Evolutionary conservation across 2,888 invertebrate species (phyloP).

Genomic region (Harpalus rufipes): DNA sequence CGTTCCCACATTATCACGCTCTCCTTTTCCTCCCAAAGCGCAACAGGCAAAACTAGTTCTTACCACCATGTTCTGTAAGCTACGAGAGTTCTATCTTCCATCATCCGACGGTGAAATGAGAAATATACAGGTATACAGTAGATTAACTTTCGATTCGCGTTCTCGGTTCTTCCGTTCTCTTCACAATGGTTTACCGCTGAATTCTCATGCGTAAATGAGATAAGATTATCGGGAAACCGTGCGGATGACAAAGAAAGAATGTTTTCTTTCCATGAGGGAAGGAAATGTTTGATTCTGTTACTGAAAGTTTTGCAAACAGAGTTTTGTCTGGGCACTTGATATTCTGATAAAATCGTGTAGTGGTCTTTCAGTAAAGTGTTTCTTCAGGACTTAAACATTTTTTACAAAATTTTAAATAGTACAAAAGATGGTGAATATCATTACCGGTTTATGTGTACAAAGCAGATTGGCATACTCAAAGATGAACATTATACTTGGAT

Average conservation of each 20-base stretch:
- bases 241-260: conserved; percentile 21
- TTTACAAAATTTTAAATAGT: no score
- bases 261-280: conserved; percentile 28
- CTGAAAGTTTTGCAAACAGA: conserved; percentile 37
- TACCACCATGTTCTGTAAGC: not conserved
- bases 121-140: conserved; percentile 34
- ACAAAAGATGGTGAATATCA: no score
- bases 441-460: no score
- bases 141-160: conserved; percentile 10
- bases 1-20: conserved; percentile 54
- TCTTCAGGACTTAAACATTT: not conserved
- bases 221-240: conserved; percentile 15
- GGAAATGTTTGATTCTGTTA: conserved; percentile 46
- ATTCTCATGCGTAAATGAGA: conserved; percentile 42
- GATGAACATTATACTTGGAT: no score
- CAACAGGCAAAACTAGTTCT: not conserved
- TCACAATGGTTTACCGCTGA: conserved; percentile 37
- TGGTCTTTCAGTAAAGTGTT: not conserved
- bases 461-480: no score
- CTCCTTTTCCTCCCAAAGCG: not conserved
- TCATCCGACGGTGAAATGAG: not conserved
- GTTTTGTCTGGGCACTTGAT: conserved; percentile 15
- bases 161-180: conserved; percentile 3
- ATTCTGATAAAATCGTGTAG: not conserved
- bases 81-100: not conserved